phyloP scores from a whole-genome alignment of 2,113 vertebrate genomes.

The Lanius ludovicianus region DNA sequence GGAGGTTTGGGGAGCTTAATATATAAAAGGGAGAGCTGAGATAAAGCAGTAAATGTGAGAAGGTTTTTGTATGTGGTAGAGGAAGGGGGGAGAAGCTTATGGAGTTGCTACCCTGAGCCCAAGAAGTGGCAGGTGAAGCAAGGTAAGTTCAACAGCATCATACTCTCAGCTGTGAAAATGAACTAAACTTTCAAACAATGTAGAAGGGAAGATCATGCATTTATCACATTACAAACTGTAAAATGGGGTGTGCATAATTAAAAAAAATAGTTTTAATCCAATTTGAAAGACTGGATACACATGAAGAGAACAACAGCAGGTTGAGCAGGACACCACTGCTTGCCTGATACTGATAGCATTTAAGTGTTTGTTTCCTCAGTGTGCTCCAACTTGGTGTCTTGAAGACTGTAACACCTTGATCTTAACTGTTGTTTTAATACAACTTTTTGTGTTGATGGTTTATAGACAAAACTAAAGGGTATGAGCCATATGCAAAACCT shows the following conservation, averaged over 20 bases:
- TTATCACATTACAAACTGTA: not conserved
- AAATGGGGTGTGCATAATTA: not conserved
- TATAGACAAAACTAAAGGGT: not conserved
- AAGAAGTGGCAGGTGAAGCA: not conserved
- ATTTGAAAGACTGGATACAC: not conserved
- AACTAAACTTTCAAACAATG: not conserved
- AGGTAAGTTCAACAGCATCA: not conserved
- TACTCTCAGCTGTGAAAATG: not conserved
- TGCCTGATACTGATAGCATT: not conserved
- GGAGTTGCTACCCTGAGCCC: not conserved
- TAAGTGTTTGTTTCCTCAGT: not conserved
- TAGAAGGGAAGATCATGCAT: not conserved
- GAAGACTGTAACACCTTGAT: not conserved
- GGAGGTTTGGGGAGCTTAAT: not conserved
- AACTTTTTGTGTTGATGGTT: not conserved
- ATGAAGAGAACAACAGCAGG: not conserved
- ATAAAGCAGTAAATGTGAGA: not conserved
- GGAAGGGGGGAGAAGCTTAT: not conserved
- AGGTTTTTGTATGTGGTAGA: not conserved
- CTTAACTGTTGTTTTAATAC: not conserved
- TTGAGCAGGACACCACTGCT: not conserved
- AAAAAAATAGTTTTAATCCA: not conserved
- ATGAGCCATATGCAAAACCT: not conserved
- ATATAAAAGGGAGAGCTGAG: not conserved
- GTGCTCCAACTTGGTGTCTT: not conserved